Evolutionary conservation across 2,888 invertebrate species (phyloP), one percentile per base, ranked within the genome.

Genomic region (Folsomia candida): DNA sequence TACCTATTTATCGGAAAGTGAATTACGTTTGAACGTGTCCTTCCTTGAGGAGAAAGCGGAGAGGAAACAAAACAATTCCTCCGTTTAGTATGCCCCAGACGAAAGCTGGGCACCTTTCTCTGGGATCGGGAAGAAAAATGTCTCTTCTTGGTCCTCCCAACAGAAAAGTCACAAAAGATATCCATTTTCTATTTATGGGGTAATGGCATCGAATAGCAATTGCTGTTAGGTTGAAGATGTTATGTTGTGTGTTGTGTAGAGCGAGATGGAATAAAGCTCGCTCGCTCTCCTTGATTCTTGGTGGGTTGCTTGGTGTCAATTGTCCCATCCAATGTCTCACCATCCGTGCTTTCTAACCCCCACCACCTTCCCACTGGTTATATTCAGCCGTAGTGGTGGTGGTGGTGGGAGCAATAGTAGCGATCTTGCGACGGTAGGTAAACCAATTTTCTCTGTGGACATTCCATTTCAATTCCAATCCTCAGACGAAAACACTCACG

Each of bases 1-100:
- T 63, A 67, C 71, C 70, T 71, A 51, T 75, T 71, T 74, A 72
- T 74, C 76, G 67, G 64, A 71, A 76, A 76, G 72, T 76, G 76
- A 76, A 76, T 76, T 76, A 74, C 73, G 66, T 18, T 26, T 29
- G 62, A 27, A 27, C 29, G 37, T 37, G 37, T 14, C 37, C 37
- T 37, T 37, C 37, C 37, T 37, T 14, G 14, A 37, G 37, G n/a
- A 47, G 51, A 37, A 47, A 24, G 64, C 25, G 51, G 26, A 64
- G 63, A 51, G 51, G 24, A 29, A 28, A 62, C 26, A 54, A 68
- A 57, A 20, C 11, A 25, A 28, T 25, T 61, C 22, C 29, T 61
- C 9, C 4, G 28, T 28, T 28, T 61, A 27, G 61, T 6, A 28
- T 28, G 26, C 22, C 61, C 28, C 14, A 4, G 37, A 37, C 37